phyloP scores from a whole-genome alignment of 2,797 vertebrate genomes.

The Sitta carolinensis region DNA sequence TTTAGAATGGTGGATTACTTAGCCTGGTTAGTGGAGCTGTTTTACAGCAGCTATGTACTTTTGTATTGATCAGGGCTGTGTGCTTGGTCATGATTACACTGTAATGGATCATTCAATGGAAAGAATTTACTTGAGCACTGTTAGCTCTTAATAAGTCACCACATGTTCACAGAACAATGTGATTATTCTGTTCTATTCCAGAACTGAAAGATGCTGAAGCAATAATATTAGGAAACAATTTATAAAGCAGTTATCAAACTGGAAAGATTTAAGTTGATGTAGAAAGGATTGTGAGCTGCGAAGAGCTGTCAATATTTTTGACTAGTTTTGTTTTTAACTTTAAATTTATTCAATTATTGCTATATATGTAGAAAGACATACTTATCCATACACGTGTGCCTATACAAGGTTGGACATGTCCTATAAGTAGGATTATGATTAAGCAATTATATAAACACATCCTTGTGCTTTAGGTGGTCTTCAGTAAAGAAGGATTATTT shows the following conservation, averaged over 20 bases:
- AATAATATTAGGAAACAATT: not conserved
- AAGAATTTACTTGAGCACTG: slow-evolving; percentile 48
- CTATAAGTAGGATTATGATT: not conserved
- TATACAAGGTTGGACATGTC: not conserved
- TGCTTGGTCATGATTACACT: slow-evolving; percentile 58
- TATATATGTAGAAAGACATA: not conserved
- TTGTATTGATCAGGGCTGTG: slow-evolving; percentile 66
- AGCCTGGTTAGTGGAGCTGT: slow-evolving; percentile 48
- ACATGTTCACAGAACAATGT: not conserved
- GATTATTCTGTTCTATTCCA: slow-evolving; percentile 24
- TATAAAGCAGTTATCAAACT: not conserved
- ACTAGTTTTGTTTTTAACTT: not conserved
- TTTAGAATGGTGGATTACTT: slow-evolving; percentile 70
- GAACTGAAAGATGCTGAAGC: not conserved
- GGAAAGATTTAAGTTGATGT: not conserved
- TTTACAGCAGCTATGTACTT: slow-evolving; percentile 49
- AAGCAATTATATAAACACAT: not conserved
- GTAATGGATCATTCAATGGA: slow-evolving; percentile 56
- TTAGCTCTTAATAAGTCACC: slow-evolving; percentile 18
- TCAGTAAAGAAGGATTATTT: not conserved
- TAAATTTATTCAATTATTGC: not conserved
- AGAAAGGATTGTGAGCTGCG: not conserved
- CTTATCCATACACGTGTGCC: not conserved
- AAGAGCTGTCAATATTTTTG: not conserved
- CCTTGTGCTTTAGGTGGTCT: not conserved